Evolutionary conservation across 2,888 invertebrate species (phyloP), one percentile per base, ranked within the genome.

Genomic region (Trilocha varians): DNA sequence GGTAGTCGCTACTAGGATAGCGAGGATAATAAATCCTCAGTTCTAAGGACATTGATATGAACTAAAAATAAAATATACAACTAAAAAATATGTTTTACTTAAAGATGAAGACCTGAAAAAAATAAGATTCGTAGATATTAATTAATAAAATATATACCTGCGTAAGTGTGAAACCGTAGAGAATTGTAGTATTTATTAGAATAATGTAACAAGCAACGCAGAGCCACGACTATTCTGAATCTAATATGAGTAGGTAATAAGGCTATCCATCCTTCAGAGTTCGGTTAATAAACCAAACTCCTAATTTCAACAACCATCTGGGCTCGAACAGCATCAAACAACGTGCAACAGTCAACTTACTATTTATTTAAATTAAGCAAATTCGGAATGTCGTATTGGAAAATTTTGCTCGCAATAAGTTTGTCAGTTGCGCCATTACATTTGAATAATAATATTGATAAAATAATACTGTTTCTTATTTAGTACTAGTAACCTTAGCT

Each of bases 281-380:
- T 51, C 41, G 42, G 50, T 44, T 44, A n/a, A n/a, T n/a, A n/a
- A n/a, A n/a, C n/a, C n/a, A n/a, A n/a, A n/a, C n/a, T n/a, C n/a
- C n/a, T n/a, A n/a, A n/a, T n/a, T n/a, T n/a, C n/a, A 25, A 25
- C 25, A 25, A 25, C 25, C 2, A 5, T 4, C 2, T n/a, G n/a
- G n/a, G n/a, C n/a, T n/a, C n/a, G n/a, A n/a, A n/a, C n/a, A n/a
- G n/a, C n/a, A n/a, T n/a, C n/a, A n/a, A n/a, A n/a, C 49, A 62
- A 58, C 66, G 62, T 59, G 77, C 78, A 82, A 79, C 82, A 83
- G 78, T 82, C 78, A 80, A 54, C 47, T 47, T 47, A 52, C 52
- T 72, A 71, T 71, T 67, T 70, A 75, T 74, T 63, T 60, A 48
- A 50, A 49, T 45, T 64, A 64, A 66, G 59, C 49, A 43, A 52